phyloP scores from a whole-genome alignment of 2,888 invertebrate genomes.

The Phengaris alcon region DNA sequence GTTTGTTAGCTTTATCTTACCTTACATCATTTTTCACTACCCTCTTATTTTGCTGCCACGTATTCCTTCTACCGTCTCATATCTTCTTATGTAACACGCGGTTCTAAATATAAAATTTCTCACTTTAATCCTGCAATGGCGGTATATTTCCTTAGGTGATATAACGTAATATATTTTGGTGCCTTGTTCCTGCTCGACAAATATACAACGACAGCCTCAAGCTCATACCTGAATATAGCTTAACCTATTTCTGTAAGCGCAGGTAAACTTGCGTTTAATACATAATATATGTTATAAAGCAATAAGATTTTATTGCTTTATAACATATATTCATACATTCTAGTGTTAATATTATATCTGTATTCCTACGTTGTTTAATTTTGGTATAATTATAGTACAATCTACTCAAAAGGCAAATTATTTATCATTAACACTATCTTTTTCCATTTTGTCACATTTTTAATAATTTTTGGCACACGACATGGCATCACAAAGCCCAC shows the following conservation, averaged over 20 bases:
- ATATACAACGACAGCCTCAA: constrained; percentile 11
- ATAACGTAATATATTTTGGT: constrained; percentile 14
- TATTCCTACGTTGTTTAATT: too few species aligned
- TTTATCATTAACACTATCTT: neutral
- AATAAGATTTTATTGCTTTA: neutral
- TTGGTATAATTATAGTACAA: too few species aligned
- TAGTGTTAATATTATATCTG: too few species aligned
- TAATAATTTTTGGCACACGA: constrained; percentile 2
- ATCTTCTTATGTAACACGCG: neutral
- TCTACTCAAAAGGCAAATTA: too few species aligned
- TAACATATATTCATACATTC: too few species aligned
- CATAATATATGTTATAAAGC: too few species aligned
- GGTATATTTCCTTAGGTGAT: constrained; percentile 15
- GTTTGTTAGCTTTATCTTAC: neutral
- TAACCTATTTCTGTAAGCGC: constrained; percentile 15
- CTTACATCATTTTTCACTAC: neutral
- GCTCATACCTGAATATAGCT: constrained; percentile 17
- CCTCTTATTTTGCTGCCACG: neutral
- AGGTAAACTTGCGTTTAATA: neutral
- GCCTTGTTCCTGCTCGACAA: constrained; percentile 9
- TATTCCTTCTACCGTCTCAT: constrained; percentile 1
- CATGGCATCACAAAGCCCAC: neutral
- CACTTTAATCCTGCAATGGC: constrained; percentile 11
- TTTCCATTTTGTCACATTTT: neutral
- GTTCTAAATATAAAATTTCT: constrained; percentile 18